Evolutionary conservation across 1,140 invertebrate species (phyloP), one percentile per base, ranked within the genome.

Genomic region (Leptinotarsa texana): DNA sequence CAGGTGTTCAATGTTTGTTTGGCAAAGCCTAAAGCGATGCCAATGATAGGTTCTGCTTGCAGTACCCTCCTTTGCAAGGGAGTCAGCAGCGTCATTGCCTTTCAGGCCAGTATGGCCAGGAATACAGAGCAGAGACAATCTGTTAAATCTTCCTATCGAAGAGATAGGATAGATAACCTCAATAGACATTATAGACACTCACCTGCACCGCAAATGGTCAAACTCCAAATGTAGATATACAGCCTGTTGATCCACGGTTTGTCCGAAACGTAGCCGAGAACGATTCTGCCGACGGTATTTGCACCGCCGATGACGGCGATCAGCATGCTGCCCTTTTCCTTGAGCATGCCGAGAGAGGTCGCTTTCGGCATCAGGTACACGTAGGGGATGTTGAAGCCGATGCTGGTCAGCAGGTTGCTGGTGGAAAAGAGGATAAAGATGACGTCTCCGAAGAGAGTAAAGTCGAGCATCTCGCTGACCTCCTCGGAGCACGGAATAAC

Each of bases 361-460:
- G 92, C 91, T 85, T 91, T 89, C 63, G 91, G 87, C 74, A 91
- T 90, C 61, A 95, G 89, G 85, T 94, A 95, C 77, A 98, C 89
- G 87, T 97, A 95, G 72, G 97, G 97, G 81, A 98, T 92, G 85
- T 98, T 97, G 88, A 98, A 99, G 48, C 97, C 97, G 79, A 99
- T 94, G 83, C 94, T 97, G 8, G 96, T 99, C 81, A 96, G 92
- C 84, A 99, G 97, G 86, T 99, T 99, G 27, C 96, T 98, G 47
- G 96, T 73, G 22, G 92, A 92, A 86, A 98, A 99, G 69, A 98
- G 86, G 72, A 99, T 88, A 84, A 98, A 99, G 75, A 98, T 88
- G 4, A 91, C 89, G 86, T 98, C 93, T 74, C 91, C 91, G 1
- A 99, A 87, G 24, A 99, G 86, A 13, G 90, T 90, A 66, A 97